Base-by-base conservation (phyloP, 1,140 invertebrate species). In the Bombus pascuorum region DNA sequence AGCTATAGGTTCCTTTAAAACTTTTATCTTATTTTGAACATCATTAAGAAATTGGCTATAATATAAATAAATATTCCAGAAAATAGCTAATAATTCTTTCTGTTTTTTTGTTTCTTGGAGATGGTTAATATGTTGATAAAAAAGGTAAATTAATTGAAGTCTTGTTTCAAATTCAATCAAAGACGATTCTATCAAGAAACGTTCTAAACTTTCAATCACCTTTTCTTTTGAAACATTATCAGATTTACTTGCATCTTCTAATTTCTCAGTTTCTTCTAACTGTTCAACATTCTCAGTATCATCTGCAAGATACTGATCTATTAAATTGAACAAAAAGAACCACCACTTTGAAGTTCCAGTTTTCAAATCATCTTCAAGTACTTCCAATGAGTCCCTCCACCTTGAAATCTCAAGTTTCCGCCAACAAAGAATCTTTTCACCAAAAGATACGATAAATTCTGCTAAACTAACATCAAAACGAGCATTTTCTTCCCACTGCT, bases 401-500 rank as follows among this genome's bases (percentile, higher is more conserved):
- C 97, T 96, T 57, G 96, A 96, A 72, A 99, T 96, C 94, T 99
- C 99, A 4, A 99, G 93, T 94, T 98, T 98, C 80, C 99, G 96
- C 99, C 99, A 99, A 39, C 68, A 28, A 18, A 85, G 77, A 0
- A 85, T 37, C 13, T 53, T 65, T 13, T 53, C 77, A 0, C 83
- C 77, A 15, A 80, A 73, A 4, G 53, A 62, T 6, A 73, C 53
- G 18, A 98, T 96, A 83, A 98, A 95, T 0, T 96, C 95, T 0
- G 96, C 95, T 91, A 99, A 94, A 83, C 98, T 98, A 57, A 99
- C 98, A 6, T 97, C 97, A 87, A 96, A 97, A 89, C 98, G 98
- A 0, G 99, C 98, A 92, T 98, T 98, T 90, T 97, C 97, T 94
- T 99, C 98, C 99, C 99, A 99, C 87, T 98, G 97, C 87, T 98